phyloP scores from a whole-genome alignment of 2,797 vertebrate species.

The Anniella stebbinsi region DNA sequence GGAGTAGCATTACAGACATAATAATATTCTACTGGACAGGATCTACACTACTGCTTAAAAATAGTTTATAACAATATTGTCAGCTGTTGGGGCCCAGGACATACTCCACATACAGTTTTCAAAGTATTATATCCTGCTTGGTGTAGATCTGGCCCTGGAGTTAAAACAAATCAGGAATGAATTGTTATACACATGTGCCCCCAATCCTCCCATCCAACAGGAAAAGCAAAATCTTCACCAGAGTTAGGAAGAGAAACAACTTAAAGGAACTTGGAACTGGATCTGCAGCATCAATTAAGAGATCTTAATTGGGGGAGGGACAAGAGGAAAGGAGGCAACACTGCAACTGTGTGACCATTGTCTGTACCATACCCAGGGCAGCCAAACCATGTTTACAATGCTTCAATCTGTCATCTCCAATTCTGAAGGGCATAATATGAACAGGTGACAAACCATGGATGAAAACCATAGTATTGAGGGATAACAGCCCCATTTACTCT shows the following conservation, averaged over 20 bases:
- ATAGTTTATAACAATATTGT: no score
- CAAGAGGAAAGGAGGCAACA: background rate
- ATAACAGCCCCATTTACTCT: background rate
- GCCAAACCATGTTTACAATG: background rate
- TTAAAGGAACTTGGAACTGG: background rate
- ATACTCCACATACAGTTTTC: no score
- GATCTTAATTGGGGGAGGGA: no score
- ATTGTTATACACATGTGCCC: background rate
- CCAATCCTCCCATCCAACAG: background rate
- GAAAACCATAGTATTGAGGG: no score
- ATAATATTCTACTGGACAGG: background rate
- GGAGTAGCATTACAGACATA: background rate
- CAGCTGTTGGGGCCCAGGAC: no score
- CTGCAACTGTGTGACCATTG: background rate
- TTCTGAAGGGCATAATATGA: background rate
- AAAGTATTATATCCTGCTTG: no score
- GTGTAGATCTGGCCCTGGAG: background rate
- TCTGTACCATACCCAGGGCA: background rate
- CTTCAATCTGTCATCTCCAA: background rate
- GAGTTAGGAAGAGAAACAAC: background rate
- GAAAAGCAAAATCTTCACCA: background rate
- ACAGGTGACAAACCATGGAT: background rate
- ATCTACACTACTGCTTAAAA: no score
- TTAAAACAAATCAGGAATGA: background rate
- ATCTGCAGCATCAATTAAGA: background rate